Base-by-base conservation (phyloP, 2,113 vertebrate genomes). In the Megatriorchis doriae region DNA sequence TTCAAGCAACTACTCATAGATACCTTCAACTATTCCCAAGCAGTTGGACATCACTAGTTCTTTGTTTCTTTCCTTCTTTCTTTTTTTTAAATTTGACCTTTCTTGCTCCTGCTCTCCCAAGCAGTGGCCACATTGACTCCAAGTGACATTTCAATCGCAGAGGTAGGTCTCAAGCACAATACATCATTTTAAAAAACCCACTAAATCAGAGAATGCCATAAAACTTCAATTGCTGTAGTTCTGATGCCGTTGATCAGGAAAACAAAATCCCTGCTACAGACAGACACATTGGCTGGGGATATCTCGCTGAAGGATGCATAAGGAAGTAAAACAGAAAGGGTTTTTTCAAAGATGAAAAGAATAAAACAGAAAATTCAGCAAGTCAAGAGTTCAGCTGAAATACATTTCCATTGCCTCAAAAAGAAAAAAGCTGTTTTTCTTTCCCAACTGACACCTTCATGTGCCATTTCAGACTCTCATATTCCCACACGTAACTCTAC, bases 71-170 rank as follows among this genome's bases (percentile, higher is more conserved):
- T 45, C 42, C 43, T 47, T 61, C 13, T 52, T 84, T 13, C 6
- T 38, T 67, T 52, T 52, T 40, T 63, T 88, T 50, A 6, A 53
- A 25, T 40, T 72, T 81, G 79, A 83, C 45, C 59, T 92, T 81
- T 77, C 67, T 94, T 55, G 25, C 45, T 71, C 36, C 59, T 25
- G 34, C 38, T 74, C n/a, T 71, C 52, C 59, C 34, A 86, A 63
- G 59, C 78, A 95, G 31, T n/a, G 42, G 67, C 68, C 72, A 71
- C 23, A 2, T 9, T 92, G 96, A 79, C 72, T 88, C 34, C 43
- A 68, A 90, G 72, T 86, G 90, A 74, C 82, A 95, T 95, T 96
- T 93, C 88, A 81, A 48, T 84, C 42, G 0, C 79, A 81, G 82
- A 88, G 45, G 81, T 48, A 92, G 63, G 65, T 90, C 55, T 92